Base-by-base conservation (phyloP, 1,140 invertebrate genomes). In the Macrobrachium nipponense region DNA sequence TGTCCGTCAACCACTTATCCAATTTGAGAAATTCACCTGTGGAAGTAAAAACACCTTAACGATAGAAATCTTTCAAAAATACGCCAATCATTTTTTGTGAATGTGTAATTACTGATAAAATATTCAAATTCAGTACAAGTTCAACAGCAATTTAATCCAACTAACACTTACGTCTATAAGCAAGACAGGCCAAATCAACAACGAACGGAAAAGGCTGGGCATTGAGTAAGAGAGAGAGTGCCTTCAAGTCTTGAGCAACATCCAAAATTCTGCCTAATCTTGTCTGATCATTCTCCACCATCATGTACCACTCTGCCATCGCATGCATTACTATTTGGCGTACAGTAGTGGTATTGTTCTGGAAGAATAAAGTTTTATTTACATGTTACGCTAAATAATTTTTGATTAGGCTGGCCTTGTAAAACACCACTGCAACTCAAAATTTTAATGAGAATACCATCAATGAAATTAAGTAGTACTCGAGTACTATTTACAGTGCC, bases 1-100 rank as follows among this genome's bases (percentile, higher is more conserved):
- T 99, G 91, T 99, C 98, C 3, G 95, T 95, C 0, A 99, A 91
- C 98, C 98, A 99, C 91, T 99, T 99, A 91, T 99, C 98, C 11
- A 99, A 91, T 91, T 99, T 99, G 0, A 99, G 92, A 92, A 99
- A 99, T 91, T 99, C 98, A 80, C 98, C 92, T 87, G 36, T 23
- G 61, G 59, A 51, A 59, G 17, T 66, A 7, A 75, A 77, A n/a
- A 44, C 15, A 20, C 68, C 1, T 70, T 8, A 73, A 61, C 11
- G 27, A 60, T 20, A 58, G n/a, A 17, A 72, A 70, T 20, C 4
- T 64, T 2, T 18, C 12, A 62, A 64, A 12, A 64, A 59, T 36
- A 80, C 64, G 5, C 64, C 64, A 68, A 0, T 68, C 0, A 12
- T 68, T 68, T 20, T 17, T 68, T 17, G 1, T 64, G 20, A 2